Evolutionary conservation across 2,113 vertebrate genomes (phyloP), one percentile per base, ranked within the genome.

Genomic region (Pardalotus punctatus): DNA sequence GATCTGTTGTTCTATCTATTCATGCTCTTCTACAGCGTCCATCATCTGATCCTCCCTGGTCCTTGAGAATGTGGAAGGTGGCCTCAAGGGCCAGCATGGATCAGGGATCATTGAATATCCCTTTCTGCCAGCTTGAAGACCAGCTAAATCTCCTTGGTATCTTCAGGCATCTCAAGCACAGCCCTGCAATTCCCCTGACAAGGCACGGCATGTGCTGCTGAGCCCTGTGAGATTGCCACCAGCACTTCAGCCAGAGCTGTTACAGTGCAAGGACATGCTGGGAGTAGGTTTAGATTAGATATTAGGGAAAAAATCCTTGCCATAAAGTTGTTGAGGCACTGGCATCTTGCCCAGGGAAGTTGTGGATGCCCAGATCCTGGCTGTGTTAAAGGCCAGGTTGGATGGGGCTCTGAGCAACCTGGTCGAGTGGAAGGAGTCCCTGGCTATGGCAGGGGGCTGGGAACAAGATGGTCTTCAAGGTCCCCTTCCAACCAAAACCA

Each of bases 251-350:
- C 35, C 42, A 62, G 24, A 57, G 18, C 20, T 83, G 7, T 17
- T 14, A 18, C 0, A 0, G 19, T 45, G 14, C 17, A 86, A 76
- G 35, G 22, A 80, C 38, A 20, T 19, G n/a, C 9, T 60, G 13
- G 38, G 16, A 47, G 21, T 47, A 67, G 21, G 28, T 74, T 74
- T 53, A 40, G 9, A 67, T 35, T 14, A 47, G 11, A 13, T 40
- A 35, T 9, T 16, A 65, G 36, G 22, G 0, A 23, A 38, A 45
- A 76, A 27, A 13, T 54, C 6, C 27, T 61, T 28, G 14, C 21
- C 25, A 21, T 31, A 40, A 47, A 14, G 9, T 9, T 31, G n/a
- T 25, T 40, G 25, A 53, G 38, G 20, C 38, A 60, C 24, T 38
- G 60, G 43, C 45, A 73, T 45, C 28, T 58, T 53, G 23, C 11